Conservation (phyloP, 2,797 vertebrate genomes). For the Gobio occitaniae region DNA sequence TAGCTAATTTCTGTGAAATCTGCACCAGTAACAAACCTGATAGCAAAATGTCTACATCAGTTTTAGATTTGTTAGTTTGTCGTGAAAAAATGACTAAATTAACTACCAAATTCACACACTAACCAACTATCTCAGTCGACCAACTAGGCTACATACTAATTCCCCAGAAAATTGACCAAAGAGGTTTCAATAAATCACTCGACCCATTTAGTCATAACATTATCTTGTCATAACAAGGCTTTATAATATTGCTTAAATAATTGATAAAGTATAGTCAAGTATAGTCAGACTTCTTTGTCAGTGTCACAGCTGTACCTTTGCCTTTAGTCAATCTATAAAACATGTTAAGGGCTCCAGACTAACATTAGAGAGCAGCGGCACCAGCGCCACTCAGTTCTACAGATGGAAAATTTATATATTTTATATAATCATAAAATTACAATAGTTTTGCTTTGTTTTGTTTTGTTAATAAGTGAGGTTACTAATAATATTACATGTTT, state of each 20-base stretch:
- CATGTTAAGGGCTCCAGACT: no score
- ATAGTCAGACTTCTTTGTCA: slow-evolving; percentile 13
- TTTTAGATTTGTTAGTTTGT: background rate
- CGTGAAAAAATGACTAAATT: background rate
- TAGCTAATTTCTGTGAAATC: background rate
- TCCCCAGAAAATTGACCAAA: background rate
- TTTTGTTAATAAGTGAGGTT: no score
- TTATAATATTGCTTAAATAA: slow-evolving; percentile 17
- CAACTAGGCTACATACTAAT: background rate
- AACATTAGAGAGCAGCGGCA: no score
- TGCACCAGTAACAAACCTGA: background rate
- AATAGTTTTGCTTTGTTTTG: no score
- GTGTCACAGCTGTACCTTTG: background rate
- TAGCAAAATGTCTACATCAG: background rate
- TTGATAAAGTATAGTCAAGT: slow-evolving; percentile 4
- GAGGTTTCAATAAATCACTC: background rate
- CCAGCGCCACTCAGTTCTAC: no score
- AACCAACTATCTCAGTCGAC: background rate
- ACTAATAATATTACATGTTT: no score
- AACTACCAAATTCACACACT: background rate
- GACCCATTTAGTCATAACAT: background rate
- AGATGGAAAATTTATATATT: no score
- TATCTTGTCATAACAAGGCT: slow-evolving; percentile 1
- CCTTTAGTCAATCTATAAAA: background rate
- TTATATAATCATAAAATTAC: no score